phyloP scores from a whole-genome alignment of 2,113 vertebrate genomes.

The Vicugna pacos region DNA sequence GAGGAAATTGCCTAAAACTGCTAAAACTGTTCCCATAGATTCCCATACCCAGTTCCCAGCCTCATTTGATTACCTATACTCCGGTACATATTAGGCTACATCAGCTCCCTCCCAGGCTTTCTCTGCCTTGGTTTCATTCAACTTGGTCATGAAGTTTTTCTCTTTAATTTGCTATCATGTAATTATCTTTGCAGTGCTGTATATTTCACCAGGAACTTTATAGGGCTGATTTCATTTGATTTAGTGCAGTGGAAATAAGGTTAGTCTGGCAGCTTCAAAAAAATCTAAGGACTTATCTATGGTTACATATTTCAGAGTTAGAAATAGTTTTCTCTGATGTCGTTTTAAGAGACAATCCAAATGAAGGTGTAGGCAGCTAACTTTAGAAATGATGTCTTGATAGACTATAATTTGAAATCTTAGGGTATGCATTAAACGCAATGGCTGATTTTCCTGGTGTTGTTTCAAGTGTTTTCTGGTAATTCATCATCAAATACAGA shows the following conservation, averaged over 20 bases:
- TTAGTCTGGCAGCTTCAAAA: neutral
- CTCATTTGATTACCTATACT: neutral
- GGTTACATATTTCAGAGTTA: slow-evolving; percentile 18
- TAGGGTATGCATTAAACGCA: neutral
- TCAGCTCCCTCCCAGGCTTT: neutral
- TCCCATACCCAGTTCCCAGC: neutral
- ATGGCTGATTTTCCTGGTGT: neutral
- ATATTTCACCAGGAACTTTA: slow-evolving; percentile 6
- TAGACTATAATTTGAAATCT: slow-evolving; percentile 16
- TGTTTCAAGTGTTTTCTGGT: neutral
- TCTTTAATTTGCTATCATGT: neutral
- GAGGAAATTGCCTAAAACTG: neutral
- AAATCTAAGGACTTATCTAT: neutral
- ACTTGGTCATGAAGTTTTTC: neutral
- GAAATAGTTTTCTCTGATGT: slow-evolving; percentile 34
- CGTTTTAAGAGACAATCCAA: neutral
- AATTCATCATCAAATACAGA: neutral
- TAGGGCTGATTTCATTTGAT: neutral
- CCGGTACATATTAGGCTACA: neutral
- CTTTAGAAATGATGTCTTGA: slow-evolving; percentile 10
- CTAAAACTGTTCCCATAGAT: neutral
- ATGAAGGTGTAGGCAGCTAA: neutral
- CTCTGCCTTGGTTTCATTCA: neutral
- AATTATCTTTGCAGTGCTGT: neutral
- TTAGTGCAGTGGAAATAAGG: slow-evolving; percentile 46